Base-by-base conservation (phyloP, 2,888 invertebrate genomes). In the Leucoptera coffeella region DNA sequence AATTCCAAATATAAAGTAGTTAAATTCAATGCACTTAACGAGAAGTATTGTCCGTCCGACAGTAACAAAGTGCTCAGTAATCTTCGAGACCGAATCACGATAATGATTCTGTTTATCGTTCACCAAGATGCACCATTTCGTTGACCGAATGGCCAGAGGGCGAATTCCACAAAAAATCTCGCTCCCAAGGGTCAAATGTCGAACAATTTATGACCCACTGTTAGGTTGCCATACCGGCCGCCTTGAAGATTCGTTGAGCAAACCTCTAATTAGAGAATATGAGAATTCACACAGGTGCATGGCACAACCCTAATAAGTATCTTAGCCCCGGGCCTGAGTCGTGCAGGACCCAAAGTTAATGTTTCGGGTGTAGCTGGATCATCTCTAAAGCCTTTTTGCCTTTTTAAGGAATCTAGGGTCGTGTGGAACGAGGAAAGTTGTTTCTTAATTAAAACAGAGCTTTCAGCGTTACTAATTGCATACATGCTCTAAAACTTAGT, bases 181-280 rank as follows among this genome's bases (percentile, higher is more conserved):
- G 46, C 49, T 43, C 41, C 38, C 36, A 35, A 49, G 48, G 69
- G 69, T 69, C 69, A 69, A 67, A 69, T 58, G 69, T 69, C 69
- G 69, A 69, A 57, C 52, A 62, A 69, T 69, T 69, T 69, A 69
- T 69, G 54, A 64, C 64, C 64, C 44, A 52, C 64, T 56, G 60
- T 58, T 50, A 56, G 52, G 47, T 42, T 46, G 19, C 22, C 55
- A 47, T 54, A 58, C 57, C 57, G 56, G 53, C n/a, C 17, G 54
- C 46, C 42, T 51, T 45, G 47, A 57, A 61, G 46, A 60, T 61
- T 56, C 56, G 65, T 29, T 15, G 23, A 12, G 25, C 69, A 52
- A 65, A 67, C 69, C 69, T 58, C 59, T 69, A 69, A 69, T 69
- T 69, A 69, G 55, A 59, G 64, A 62, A 64, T 65, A 65, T 64